Evolutionary conservation across 2,797 vertebrate species (phyloP).

Genomic region (Gobionotothen gibberifrons): DNA sequence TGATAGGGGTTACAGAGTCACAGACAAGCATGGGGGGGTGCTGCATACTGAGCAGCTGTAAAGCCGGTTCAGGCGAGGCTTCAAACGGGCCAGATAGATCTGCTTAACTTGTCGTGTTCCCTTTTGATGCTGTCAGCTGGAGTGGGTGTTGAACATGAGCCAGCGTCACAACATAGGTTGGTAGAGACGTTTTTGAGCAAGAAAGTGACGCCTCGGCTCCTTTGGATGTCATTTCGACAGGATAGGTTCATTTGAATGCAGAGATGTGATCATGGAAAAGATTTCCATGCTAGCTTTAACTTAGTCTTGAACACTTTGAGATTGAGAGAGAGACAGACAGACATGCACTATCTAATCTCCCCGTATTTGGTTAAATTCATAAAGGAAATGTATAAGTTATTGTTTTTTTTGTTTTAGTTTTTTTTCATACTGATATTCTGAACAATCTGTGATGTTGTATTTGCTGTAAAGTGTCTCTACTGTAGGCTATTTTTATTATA

Average conservation of each 20-base stretch:
- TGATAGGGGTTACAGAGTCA: conserved; percentile 69
- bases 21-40: conserved; percentile 52
- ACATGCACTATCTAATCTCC: not conserved
- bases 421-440: too few relatives aligned
- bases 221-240: conserved; percentile 68
- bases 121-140: conserved; percentile 80
- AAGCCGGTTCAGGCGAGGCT: conserved; percentile 72
- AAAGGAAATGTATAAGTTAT: too few relatives aligned
- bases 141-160: conserved; percentile 74
- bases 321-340: not conserved
- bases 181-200: conserved; percentile 63
- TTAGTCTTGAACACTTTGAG: conserved; percentile 39
- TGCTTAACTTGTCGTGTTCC: conserved; percentile 78
- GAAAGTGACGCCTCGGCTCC: conserved; percentile 72
- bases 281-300: conserved; percentile 49
- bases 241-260: conserved; percentile 62
- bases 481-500: too few relatives aligned
- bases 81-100: conserved; percentile 74
- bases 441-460: too few relatives aligned
- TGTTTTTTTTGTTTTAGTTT: too few relatives aligned
- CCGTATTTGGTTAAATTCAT: conserved; percentile 10
- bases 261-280: conserved; percentile 55
- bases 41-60: conserved; percentile 73
- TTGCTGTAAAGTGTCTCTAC: too few relatives aligned
- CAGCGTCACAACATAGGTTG: conserved; percentile 62